These are phyloP conservation scores for Accipiter minullus DNA, from an alignment of 2,797 vertebrate genomes.

Conservation along the genomic window DNA sequence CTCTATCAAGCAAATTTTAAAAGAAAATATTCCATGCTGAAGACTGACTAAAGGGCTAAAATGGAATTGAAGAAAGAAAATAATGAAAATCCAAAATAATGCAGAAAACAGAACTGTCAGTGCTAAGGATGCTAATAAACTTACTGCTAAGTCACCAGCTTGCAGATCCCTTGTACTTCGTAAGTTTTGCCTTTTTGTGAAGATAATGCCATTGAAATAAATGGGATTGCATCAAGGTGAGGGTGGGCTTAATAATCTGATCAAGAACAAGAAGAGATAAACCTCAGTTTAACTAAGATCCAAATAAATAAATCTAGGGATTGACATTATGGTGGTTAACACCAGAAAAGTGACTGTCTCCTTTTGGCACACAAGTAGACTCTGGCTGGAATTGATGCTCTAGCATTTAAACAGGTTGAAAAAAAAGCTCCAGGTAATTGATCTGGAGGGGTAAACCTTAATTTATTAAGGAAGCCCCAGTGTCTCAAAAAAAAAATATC, in stretches of 20 bases:
- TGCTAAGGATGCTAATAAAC: not conserved
- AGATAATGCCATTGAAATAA: not conserved
- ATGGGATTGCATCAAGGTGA: not conserved
- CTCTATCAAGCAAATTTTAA: not conserved
- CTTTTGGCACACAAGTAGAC: not conserved
- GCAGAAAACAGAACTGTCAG: not conserved
- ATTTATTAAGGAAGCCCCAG: not conserved
- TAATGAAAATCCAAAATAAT: not conserved
- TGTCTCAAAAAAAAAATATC: not conserved
- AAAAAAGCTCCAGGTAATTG: not conserved
- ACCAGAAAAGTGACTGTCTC: not conserved
- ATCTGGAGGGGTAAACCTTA: not conserved
- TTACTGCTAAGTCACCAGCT: not conserved
- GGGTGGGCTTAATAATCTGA: not conserved
- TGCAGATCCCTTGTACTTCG: not conserved
- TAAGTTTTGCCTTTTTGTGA: not conserved
- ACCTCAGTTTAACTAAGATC: not conserved
- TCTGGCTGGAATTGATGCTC: not conserved
- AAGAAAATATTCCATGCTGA: not conserved
- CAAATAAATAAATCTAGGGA: not conserved
- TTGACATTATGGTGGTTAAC: not conserved
- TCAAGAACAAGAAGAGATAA: not conserved
- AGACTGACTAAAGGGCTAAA: conserved; percentile 13
- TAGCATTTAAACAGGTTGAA: not conserved
- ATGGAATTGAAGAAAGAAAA: not conserved